Conservation (phyloP, 1,140 invertebrate genomes). For the Eulimnadia texana region DNA sequence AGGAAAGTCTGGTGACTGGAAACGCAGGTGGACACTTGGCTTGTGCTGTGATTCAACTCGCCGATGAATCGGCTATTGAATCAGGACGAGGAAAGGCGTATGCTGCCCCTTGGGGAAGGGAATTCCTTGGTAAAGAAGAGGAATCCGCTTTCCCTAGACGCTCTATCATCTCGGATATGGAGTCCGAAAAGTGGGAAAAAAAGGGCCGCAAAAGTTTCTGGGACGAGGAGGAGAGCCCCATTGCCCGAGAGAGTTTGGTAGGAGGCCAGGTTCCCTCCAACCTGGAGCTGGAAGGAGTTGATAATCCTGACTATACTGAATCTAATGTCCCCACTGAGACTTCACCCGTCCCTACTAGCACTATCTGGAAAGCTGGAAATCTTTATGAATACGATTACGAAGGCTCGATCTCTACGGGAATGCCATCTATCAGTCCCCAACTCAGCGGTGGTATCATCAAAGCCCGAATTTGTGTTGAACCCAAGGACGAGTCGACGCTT, state of each 20-base stretch:
- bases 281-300: conserved; percentile 6
- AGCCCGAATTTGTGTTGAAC: conserved; percentile 11
- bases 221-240: neutral
- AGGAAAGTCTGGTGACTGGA: neutral
- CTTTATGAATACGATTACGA: conserved; percentile 15
- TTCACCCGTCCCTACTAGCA: neutral
- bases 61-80: neutral
- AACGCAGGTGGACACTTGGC: neutral
- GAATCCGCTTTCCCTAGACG: neutral
- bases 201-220: neutral
- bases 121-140: neutral
- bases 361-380: conserved; percentile 13
- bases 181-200: neutral
- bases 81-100: neutral
- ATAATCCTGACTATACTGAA: neutral
- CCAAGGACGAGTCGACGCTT: conserved; percentile 12
- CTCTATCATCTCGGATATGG: neutral
- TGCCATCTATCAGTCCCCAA: conserved; percentile 15
- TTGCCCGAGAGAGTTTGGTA: neutral
- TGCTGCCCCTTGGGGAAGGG: neutral
- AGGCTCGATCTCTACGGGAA: conserved; percentile 14
- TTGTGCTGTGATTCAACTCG: neutral
- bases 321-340: neutral
- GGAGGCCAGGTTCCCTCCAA: conserved; percentile 1
- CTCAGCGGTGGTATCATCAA: conserved; percentile 12